These are phyloP conservation scores for Chlorospingus flavigularis DNA, from an alignment of 2,797 vertebrate genomes.

Conservation along the genomic window DNA sequence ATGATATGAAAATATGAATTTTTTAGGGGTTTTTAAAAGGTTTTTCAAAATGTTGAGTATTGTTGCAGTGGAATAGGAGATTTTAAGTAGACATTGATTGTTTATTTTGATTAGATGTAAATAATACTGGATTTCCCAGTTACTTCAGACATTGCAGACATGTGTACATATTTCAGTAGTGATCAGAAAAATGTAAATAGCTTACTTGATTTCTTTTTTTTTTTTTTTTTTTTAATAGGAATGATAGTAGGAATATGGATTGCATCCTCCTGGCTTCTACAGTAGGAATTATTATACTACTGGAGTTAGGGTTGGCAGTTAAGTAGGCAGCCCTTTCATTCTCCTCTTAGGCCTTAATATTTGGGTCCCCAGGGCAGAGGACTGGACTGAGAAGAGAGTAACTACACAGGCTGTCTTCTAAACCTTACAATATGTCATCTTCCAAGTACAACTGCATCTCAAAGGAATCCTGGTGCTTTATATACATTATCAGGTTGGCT, in stretches of 20 bases:
- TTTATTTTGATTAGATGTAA: not conserved
- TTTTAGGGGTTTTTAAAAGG: not conserved
- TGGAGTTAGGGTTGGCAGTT: not conserved
- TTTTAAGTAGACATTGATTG: not conserved
- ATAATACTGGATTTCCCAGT: not conserved
- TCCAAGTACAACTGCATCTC: not conserved
- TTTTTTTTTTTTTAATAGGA: not conserved
- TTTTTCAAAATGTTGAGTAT: not conserved
- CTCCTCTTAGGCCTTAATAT: not conserved
- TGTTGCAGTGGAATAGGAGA: not conserved
- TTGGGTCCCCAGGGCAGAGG: not conserved
- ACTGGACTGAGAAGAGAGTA: not conserved
- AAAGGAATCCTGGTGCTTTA: not conserved
- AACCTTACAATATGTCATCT: not conserved
- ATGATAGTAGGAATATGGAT: not conserved
- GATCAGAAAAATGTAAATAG: not conserved
- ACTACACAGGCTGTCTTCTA: not conserved
- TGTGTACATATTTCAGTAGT: not conserved
- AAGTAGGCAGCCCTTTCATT: not conserved
- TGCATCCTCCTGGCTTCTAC: not conserved
- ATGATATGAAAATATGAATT: not conserved
- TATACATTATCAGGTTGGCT: slow-evolving; percentile 2
- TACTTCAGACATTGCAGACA: not conserved
- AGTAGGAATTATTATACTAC: not conserved
- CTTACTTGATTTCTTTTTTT: not conserved